Percentiles rank a stretch among this genome's conserved stretches.
These are phyloP conservation scores for Sceloporus undulatus DNA, from an alignment of 2,113 vertebrate species.

Conservation along the genomic window DNA sequence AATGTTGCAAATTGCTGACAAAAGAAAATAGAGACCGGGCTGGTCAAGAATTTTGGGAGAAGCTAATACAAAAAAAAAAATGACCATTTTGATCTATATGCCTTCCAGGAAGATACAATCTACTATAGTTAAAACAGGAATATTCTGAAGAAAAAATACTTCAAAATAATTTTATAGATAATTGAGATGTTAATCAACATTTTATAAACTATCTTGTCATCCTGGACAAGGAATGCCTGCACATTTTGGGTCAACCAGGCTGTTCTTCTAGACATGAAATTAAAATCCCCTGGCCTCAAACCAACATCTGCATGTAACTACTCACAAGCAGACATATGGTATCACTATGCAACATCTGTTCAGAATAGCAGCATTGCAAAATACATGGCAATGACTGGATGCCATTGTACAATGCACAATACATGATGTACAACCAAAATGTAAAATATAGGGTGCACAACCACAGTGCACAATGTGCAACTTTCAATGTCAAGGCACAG, in stretches of 20 bases:
- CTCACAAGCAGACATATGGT: too few relatives aligned
- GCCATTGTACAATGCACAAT: too few relatives aligned
- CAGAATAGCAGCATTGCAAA: too few relatives aligned
- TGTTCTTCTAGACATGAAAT: conserved; percentile 30
- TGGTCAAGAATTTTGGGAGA: conserved; percentile 51
- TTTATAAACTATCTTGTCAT: neutral
- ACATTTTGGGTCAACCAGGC: conserved; percentile 65
- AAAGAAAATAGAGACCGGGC: conserved; percentile 37
- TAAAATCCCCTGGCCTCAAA: neutral
- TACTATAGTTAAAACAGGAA: conserved; percentile 24
- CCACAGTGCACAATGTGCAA: too few relatives aligned
- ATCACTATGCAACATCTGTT: too few relatives aligned
- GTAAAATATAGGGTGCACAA: too few relatives aligned
- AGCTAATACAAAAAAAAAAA: conserved; percentile 58
- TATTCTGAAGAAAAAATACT: neutral
- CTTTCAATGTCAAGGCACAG: too few relatives aligned
- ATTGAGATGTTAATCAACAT: neutral
- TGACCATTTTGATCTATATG: conserved; percentile 14
- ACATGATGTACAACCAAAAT: too few relatives aligned
- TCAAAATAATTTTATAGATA: conserved; percentile 1
- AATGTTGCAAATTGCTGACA: conserved; percentile 53
- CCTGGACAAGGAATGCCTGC: conserved; percentile 36
- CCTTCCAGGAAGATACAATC: conserved; percentile 53
- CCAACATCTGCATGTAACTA: too few relatives aligned
- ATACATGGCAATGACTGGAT: too few relatives aligned